A percentile compares a stretch with the other conserved stretches of the same genome.
Evolutionary conservation across 2,888 invertebrate species (phyloP).

Genomic region (Melanostoma scalare): DNA sequence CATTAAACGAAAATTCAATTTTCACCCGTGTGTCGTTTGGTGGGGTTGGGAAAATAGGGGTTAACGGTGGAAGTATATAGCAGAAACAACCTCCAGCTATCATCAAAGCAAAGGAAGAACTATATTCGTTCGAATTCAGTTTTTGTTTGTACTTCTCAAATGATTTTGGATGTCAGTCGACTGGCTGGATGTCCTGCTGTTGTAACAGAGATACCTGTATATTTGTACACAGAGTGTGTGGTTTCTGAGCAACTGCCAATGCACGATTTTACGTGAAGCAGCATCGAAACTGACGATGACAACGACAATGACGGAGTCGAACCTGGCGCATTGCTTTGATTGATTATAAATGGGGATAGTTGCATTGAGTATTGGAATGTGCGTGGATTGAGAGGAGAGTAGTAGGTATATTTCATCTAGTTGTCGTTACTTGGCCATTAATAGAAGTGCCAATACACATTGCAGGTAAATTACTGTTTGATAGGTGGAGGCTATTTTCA

Average conservation of each 20-base stretch:
- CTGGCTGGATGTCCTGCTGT: constrained; percentile 21
- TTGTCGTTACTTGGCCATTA: constrained; percentile 16
- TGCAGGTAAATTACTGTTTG: constrained; percentile 22
- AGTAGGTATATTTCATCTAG: not conserved
- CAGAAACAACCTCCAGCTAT: not conserved
- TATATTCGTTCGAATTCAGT: constrained; percentile 10
- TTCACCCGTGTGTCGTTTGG: constrained; percentile 15
- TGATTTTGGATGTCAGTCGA: constrained; percentile 36
- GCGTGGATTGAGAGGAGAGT: not conserved
- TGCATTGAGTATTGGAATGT: constrained; percentile 8
- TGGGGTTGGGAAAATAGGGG: not conserved
- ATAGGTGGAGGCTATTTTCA: not conserved
- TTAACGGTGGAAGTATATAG: not conserved
- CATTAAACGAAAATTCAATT: constrained; percentile 67
- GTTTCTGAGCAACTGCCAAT: constrained; percentile 20
- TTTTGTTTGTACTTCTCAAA: constrained; percentile 10
- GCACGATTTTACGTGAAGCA: constrained; percentile 14
- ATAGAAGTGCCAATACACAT: constrained; percentile 1
- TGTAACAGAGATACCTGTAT: not conserved
- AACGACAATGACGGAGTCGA: not conserved
- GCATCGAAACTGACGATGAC: not conserved
- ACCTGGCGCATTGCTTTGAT: constrained; percentile 32
- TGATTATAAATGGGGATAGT: constrained; percentile 56
- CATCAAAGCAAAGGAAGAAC: not conserved
- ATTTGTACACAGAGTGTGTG: not conserved